Evolutionary conservation across 2,797 vertebrate species (phyloP).

Genomic region (Tolypeutes matacus): DNA sequence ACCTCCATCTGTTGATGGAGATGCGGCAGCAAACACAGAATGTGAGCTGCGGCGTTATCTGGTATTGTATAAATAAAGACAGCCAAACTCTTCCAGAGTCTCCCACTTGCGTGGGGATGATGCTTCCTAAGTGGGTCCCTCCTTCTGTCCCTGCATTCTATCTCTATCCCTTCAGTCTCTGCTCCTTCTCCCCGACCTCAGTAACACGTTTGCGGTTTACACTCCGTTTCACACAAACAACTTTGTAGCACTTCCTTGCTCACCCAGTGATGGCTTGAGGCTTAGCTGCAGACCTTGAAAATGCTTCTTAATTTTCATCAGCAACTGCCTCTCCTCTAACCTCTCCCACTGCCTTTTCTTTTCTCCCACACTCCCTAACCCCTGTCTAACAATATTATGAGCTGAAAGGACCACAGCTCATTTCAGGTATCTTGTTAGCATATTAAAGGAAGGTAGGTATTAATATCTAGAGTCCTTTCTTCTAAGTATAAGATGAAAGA

Average conservation of each 20-base stretch:
- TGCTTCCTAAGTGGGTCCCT: slow-evolving; percentile 82
- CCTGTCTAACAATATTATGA: not conserved
- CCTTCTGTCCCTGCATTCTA: slow-evolving; percentile 75
- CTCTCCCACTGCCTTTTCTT: not conserved
- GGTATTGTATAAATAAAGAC: slow-evolving; percentile 84
- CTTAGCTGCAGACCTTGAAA: slow-evolving; percentile 66
- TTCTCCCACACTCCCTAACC: not conserved
- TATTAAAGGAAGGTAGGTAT: not conserved
- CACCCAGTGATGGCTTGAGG: slow-evolving; percentile 11
- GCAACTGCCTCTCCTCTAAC: not conserved
- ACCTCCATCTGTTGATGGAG: slow-evolving; percentile 86
- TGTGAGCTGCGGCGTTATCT: slow-evolving; percentile 79
- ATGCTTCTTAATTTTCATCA: slow-evolving; percentile 44
- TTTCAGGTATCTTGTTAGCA: not conserved
- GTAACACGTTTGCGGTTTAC: slow-evolving; percentile 78
- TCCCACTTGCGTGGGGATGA: slow-evolving; percentile 79
- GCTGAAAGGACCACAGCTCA: not conserved
- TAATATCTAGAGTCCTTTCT: not conserved
- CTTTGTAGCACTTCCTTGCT: slow-evolving; percentile 57
- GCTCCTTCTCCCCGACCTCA: slow-evolving; percentile 55
- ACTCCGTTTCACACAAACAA: slow-evolving; percentile 74
- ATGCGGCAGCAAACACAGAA: slow-evolving; percentile 80
- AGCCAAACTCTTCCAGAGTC: slow-evolving; percentile 82
- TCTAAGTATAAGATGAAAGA: not conserved
- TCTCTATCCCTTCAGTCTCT: slow-evolving; percentile 34